Percentiles rank a stretch among this genome's conserved stretches.
Evolutionary conservation across 2,888 invertebrate species (phyloP).

Genomic region (Pegoplata infirma): DNA sequence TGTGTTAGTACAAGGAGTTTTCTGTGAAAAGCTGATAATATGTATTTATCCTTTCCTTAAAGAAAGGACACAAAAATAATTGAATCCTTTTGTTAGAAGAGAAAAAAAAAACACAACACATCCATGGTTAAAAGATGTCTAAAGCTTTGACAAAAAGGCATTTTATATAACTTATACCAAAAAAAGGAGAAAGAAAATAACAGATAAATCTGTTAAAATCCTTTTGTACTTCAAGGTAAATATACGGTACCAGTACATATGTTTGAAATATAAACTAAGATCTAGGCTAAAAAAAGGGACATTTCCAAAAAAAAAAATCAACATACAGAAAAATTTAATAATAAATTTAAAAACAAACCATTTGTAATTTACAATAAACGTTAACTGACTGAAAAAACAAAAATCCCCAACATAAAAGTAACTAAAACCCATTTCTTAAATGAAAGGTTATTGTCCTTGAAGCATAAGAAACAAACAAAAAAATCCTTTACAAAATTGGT

Average conservation of each 20-base stretch:
- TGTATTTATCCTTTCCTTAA: constrained; percentile 9
- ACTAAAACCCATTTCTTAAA: constrained; percentile 5
- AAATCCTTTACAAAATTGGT: background rate
- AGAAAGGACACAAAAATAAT: too few relatives aligned
- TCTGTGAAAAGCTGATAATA: constrained; percentile 20
- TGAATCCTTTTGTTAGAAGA: constrained; percentile 44
- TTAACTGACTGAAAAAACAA: constrained; percentile 7
- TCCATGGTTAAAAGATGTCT: constrained; percentile 22
- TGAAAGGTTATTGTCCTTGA: constrained; percentile 47
- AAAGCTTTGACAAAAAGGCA: constrained; percentile 20
- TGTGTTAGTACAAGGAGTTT: too few relatives aligned
- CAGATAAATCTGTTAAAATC: constrained; percentile 20
- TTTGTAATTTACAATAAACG: constrained; percentile 18
- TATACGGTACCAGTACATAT: too few relatives aligned
- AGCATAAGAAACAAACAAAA: constrained; percentile 11
- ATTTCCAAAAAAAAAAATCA: background rate
- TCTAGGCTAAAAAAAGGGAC: too few relatives aligned
- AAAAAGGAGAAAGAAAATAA: constrained; percentile 2
- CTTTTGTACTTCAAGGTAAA: constrained; percentile 7
- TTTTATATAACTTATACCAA: background rate
- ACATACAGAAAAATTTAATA: background rate
- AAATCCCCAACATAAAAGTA: background rate
- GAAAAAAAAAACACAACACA: background rate
- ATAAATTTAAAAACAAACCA: constrained; percentile 18
- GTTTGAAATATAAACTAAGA: background rate